Base-by-base conservation (phyloP, 1,140 invertebrate genomes). In the Bacillus rossius region DNA sequence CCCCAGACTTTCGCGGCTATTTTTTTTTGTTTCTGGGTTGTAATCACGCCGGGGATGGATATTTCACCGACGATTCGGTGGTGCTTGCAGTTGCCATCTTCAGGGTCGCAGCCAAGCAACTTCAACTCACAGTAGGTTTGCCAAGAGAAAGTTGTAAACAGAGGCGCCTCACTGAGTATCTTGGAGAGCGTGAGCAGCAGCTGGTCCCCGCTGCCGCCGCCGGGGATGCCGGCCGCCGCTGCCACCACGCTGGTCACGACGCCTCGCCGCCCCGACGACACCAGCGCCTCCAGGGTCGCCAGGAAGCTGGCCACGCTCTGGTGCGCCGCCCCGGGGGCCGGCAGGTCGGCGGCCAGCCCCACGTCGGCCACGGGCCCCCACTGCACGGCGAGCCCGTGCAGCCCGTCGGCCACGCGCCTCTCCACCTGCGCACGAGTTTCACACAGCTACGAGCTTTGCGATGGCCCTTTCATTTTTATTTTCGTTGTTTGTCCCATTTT, bases 231-330 rank as follows among this genome's bases (percentile, higher is more conserved):
- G 2, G 86, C 89, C 13, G 43, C 5, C 23, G 43, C 38, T 13
- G 1, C 88, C 82, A 0, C 87, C 74, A 88, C 89, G 64, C 88
- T 89, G 0, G 87, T 84, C 2, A 93, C 85, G 26, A 93, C 81
- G 3, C 85, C 71, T 4, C 82, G 67, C 2, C 80, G 68, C 3
- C 51, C 34, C 62, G 84, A 81, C 49, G 77, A 80, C 8, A 95
- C 70, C 71, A 95, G 86, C 29, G 79, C 76, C 65, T 87, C 84
- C 37, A 88, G 60, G 3, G 81, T 74, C 59, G 80, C 71, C 2
- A 95, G 75, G 74, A 91, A 94, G 0, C 84, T 91, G 0, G 81
- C 79, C 57, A 95, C 90, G 66, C 86, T 79, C 72, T 95, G 92
- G 61, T 91, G 91, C 19, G 92, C 72, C 2, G 91, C 93, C 2